Base-by-base conservation (phyloP, 2,797 vertebrate species). In the Hipposideros larvatus region DNA sequence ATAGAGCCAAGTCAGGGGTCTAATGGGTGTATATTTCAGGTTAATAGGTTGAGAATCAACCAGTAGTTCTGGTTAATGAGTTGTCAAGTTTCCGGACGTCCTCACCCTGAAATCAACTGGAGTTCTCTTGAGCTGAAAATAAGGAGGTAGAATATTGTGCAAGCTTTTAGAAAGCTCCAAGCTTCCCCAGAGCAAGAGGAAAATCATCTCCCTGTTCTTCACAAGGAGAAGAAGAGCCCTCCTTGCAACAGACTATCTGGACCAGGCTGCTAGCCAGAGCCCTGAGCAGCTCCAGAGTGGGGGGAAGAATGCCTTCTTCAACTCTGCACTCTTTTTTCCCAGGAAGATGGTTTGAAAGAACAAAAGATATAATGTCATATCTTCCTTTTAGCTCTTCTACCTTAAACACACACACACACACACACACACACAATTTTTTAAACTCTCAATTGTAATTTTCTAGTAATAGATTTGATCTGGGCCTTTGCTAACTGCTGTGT, bases 331-430 rank as follows among this genome's bases (percentile, higher is more conserved):
- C 59, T 65, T 85, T 61, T 63, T 73, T 66, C 22, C 70, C 22
- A 28, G 51, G 46, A 75, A 90, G 26, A 24, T 79, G n/a, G 9
- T 84, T 86, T 90, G 55, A 71, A 80, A 71, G 66, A 97, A 63
- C 31, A 21, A 61, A 88, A 57, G 4, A 46, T 13, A 66, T 3
- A 51, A 59, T 55, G 43, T 70, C 16, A 2, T 24, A 37, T 65
- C 28, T 65, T 92, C 11, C 19, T 83, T 66, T 92, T 77, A 77
- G 14, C 48, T 68, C 51, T 59, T 18, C 57, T 86, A 4, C 21
- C 57, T 65, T 48, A 79, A 11, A 43, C 24, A 75, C 24, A 28
- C 43, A 71, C 41, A 82, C n/a, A 53, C 28, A 83, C 31, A 68
- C 46, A 77, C 46, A 53, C 34, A 70, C 53, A 68, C 37, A 28